Conservation (phyloP, 2,888 invertebrate genomes). For the Conistra vaccinii region DNA sequence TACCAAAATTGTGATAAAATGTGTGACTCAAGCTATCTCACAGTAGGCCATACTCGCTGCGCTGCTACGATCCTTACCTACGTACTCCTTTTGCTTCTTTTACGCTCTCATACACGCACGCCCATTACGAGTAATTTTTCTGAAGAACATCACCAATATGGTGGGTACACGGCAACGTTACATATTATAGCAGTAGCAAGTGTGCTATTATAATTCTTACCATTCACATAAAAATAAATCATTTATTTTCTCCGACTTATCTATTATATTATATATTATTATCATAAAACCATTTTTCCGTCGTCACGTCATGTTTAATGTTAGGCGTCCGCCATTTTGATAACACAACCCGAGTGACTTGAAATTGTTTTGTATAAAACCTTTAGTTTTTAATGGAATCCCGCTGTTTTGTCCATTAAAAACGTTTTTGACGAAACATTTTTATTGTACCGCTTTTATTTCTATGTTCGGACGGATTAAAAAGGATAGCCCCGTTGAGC, state of each 20-base stretch:
- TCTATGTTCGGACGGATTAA: constrained; percentile 32
- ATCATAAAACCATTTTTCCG: constrained; percentile 15
- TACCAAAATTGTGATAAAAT: too few relatives aligned
- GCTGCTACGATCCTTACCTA: too few relatives aligned
- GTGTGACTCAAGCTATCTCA: too few relatives aligned
- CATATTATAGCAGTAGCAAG: background rate
- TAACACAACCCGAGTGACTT: constrained; percentile 28
- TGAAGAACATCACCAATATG: too few relatives aligned
- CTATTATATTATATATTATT: too few relatives aligned
- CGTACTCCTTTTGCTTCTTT: too few relatives aligned
- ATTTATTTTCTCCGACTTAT: background rate
- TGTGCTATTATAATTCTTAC: background rate
- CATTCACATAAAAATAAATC: background rate
- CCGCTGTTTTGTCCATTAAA: constrained; percentile 48
- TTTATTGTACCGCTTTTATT: constrained; percentile 41
- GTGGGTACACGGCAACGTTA: background rate
- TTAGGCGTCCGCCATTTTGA: constrained; percentile 30
- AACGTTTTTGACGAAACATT: constrained; percentile 54
- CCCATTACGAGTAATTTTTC: too few relatives aligned
- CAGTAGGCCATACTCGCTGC: too few relatives aligned
- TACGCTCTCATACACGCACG: too few relatives aligned
- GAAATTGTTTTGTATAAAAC: constrained; percentile 51
- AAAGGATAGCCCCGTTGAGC: background rate
- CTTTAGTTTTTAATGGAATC: constrained; percentile 60
- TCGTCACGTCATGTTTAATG: constrained; percentile 14